Evolutionary conservation across 2,888 invertebrate species (phyloP).

Genomic region (Spilarctia lutea): DNA sequence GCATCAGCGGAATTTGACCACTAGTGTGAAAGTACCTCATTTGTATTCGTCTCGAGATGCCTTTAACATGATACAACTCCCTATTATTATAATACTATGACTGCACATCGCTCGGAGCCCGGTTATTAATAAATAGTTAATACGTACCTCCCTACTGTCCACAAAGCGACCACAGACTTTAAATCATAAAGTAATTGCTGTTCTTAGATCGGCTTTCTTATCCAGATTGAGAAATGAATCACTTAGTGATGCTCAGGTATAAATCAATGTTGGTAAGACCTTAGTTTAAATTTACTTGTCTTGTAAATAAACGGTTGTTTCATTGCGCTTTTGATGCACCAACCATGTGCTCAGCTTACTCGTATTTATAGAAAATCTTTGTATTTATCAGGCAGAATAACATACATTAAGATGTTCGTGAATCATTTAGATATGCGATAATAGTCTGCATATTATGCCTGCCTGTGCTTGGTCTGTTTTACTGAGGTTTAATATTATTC

Average conservation of each 20-base stretch:
- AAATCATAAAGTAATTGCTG: constrained; percentile 80
- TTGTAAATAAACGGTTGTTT: constrained; percentile 20
- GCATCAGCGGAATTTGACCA: constrained; percentile 55
- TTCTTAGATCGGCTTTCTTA: constrained; percentile 71
- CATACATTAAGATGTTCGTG: neutral
- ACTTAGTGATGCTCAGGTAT: constrained; percentile 58
- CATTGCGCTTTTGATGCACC: constrained; percentile 15
- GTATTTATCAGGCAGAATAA: neutral
- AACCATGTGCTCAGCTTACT: neutral
- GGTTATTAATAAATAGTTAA: constrained; percentile 77
- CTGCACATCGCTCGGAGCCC: constrained; percentile 67
- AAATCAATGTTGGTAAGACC: constrained; percentile 49
- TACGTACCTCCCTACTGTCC: constrained; percentile 65
- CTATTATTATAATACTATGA: constrained; percentile 78
- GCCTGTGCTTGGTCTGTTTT: neutral
- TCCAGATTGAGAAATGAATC: constrained; percentile 75
- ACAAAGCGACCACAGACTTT: constrained; percentile 67
- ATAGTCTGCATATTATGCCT: neutral
- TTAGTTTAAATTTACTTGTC: constrained; percentile 27
- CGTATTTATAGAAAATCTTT: neutral
- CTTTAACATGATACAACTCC: constrained; percentile 64
- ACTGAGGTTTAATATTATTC: neutral
- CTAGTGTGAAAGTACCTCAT: constrained; percentile 61
- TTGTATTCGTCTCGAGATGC: constrained; percentile 62
- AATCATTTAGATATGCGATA: neutral